Base-by-base conservation (phyloP, 2,113 vertebrate genomes). In the Malaclemys terrapin region DNA sequence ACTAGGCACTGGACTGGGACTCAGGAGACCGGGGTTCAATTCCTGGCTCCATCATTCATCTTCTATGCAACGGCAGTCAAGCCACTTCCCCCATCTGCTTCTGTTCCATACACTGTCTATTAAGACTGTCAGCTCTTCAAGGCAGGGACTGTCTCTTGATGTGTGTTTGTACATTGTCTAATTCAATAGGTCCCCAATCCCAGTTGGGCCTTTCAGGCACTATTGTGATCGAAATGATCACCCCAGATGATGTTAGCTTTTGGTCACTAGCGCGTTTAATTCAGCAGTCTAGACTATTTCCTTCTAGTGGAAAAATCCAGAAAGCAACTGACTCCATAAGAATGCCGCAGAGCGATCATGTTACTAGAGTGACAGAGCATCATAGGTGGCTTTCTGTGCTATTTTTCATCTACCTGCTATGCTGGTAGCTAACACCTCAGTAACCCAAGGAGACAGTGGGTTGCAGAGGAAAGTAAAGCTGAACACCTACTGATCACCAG, bases 131-230 rank as follows among this genome's bases (percentile, higher is more conserved):
- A 1, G 2, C 85, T 83, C 80, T 94, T 59, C 5, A 29, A 27
- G 24, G 78, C 8, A 69, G 0, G 0, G 35, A 69, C 31, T 17
- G 62, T 3, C 27, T 38, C 3, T 49, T 25, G 20, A 20, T 5
- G 0, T 22, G 62, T 25, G 27, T 80, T 56, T 38, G 82, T 80
- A 57, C 27, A 29, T 12, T 29, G 27, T 59, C 56, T 57, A 62
- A 62, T 29, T 14, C 35, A 65, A 65, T 0, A 1, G 56, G 53
- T 49, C 53, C 6, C 56, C 45, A 31, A 7, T 24, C 80, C 27
- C 78, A 52, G 0, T 3, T 12, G 27, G n/a, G 1, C 81, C 69
- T 45, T 76, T 75, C 87, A 84, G 12, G 12, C 85, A 84, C 50
- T 29, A 10, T 19, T 4, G 35, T 38, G 65, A 38, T 0, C 42